Percentiles rank a stretch among this genome's conserved stretches.
Conservation (phyloP, 2,797 vertebrate genomes). For the Chaunax sp. region DNA sequence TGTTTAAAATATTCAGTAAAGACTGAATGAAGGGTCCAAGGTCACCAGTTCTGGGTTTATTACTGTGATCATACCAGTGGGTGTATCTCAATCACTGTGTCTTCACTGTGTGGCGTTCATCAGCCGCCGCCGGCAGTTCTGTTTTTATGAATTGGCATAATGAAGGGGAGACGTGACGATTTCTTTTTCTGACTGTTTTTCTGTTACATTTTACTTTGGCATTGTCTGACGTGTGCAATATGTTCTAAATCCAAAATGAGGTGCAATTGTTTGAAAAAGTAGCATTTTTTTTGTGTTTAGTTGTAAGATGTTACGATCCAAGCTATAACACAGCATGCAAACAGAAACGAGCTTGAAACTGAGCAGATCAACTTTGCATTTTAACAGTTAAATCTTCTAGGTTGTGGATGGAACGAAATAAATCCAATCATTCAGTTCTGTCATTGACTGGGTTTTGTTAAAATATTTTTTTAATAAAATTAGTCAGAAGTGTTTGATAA, state of each 20-base stretch:
- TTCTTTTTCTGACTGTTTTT: conserved; percentile 38
- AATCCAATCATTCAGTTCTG: conserved; percentile 24
- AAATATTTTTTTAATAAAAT: conserved; percentile 48
- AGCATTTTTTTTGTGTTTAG: conserved; percentile 64
- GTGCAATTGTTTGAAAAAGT: conserved; percentile 72
- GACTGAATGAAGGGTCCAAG: conserved; percentile 38
- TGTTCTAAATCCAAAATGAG: conserved; percentile 55
- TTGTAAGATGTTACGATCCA: conserved; percentile 47
- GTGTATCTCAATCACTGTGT: conserved; percentile 59
- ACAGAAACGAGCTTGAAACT: conserved; percentile 55
- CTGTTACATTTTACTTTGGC: conserved; percentile 46
- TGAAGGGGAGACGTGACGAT: conserved; percentile 23
- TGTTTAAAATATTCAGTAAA: conserved; percentile 13
- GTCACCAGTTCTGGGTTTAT: conserved; percentile 43
- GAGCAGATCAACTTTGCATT: conserved; percentile 50
- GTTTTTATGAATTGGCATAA: conserved; percentile 46
- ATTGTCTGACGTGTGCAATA: conserved; percentile 74
- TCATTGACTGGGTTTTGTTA: conserved; percentile 39
- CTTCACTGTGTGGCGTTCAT: conserved; percentile 54
- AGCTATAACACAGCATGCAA: conserved; percentile 70
- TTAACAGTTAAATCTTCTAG: conserved; percentile 36
- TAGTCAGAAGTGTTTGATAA: conserved; percentile 69
- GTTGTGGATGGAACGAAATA: conserved; percentile 39
- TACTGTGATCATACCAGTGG: conserved; percentile 53
- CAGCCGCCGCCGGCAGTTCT: conserved; percentile 20